Conservation (phyloP, 2,888 invertebrate species). For the Oithona nana region DNA sequence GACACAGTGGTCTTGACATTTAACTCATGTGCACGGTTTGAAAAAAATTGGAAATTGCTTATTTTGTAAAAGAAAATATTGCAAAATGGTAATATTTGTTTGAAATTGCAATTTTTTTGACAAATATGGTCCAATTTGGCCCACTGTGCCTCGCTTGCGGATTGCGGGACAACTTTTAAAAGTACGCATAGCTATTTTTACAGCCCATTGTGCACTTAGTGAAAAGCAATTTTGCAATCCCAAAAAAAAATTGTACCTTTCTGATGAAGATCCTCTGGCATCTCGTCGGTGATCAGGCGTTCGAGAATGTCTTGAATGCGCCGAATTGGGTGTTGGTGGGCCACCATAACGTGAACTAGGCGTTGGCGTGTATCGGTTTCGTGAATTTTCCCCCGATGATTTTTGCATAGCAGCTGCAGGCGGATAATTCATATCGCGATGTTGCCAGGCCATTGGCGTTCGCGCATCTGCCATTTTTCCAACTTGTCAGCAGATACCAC, state of each 20-base stretch:
- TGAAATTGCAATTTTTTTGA: no score
- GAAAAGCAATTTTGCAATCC: background rate
- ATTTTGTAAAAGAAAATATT: no score
- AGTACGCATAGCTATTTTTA: background rate
- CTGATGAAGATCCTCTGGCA: conserved; percentile 2
- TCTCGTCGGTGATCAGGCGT: background rate
- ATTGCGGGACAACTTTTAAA: no score
- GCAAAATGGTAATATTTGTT: no score
- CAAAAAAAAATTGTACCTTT: background rate
- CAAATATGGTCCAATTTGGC: no score
- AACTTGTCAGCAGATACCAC: no score
- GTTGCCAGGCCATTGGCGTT: background rate
- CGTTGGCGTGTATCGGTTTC: background rate
- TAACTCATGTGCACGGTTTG: no score
- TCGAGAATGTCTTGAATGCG: conserved; percentile 8
- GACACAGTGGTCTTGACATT: no score
- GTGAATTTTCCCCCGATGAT: background rate
- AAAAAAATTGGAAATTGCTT: no score
- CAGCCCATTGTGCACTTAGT: background rate
- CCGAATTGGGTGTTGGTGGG: conserved; percentile 7
- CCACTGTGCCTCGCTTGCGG: no score
- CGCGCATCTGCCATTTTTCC: background rate
- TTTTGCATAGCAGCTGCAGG: no score
- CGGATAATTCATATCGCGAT: background rate
- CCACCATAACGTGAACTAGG: conserved; percentile 1